Percentiles rank a stretch among this genome's conserved stretches.
Evolutionary conservation across 2,797 vertebrate species (phyloP).

Genomic region (Euthynnus affinis): DNA sequence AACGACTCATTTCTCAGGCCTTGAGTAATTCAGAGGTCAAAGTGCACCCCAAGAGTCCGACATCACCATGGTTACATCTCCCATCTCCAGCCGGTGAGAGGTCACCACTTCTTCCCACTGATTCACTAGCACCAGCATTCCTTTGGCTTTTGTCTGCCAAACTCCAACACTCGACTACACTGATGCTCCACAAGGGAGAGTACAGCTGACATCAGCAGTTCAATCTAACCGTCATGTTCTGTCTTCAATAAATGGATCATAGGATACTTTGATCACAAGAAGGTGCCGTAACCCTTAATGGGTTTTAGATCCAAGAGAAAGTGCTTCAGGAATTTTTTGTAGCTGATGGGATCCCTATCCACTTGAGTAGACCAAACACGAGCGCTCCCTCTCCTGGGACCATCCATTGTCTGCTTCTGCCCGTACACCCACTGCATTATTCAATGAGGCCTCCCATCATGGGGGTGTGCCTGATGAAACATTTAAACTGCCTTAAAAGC

Average conservation of each 20-base stretch:
- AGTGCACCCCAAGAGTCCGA: conserved; percentile 46
- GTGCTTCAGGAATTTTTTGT: conserved; percentile 47
- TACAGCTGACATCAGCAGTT: conserved; percentile 1
- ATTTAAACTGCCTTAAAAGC: conserved; percentile 83
- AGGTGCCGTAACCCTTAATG: conserved; percentile 56
- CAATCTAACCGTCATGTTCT: background rate
- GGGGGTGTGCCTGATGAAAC: conserved; percentile 79
- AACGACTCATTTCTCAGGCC: conserved; percentile 69
- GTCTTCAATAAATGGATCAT: conserved; percentile 25
- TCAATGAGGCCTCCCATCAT: conserved; percentile 77
- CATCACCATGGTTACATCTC: conserved; percentile 66
- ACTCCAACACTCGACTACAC: conserved; percentile 19
- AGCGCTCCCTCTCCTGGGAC: conserved; percentile 66
- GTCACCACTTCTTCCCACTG: conserved; percentile 57
- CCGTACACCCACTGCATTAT: conserved; percentile 83
- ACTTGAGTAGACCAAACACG: conserved; percentile 66
- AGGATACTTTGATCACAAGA: conserved; percentile 48
- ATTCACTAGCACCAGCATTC: conserved; percentile 58
- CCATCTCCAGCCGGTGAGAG: conserved; percentile 46
- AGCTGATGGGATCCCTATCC: conserved; percentile 70
- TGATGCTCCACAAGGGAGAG: background rate
- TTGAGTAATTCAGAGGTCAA: conserved; percentile 63
- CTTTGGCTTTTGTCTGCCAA: conserved; percentile 55
- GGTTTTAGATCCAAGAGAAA: conserved; percentile 47
- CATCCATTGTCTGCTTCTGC: conserved; percentile 74